Percentiles rank a stretch among this genome's conserved stretches.
Evolutionary conservation across 2,113 vertebrate genomes (phyloP).

Genomic region (Megatriorchis doriae): DNA sequence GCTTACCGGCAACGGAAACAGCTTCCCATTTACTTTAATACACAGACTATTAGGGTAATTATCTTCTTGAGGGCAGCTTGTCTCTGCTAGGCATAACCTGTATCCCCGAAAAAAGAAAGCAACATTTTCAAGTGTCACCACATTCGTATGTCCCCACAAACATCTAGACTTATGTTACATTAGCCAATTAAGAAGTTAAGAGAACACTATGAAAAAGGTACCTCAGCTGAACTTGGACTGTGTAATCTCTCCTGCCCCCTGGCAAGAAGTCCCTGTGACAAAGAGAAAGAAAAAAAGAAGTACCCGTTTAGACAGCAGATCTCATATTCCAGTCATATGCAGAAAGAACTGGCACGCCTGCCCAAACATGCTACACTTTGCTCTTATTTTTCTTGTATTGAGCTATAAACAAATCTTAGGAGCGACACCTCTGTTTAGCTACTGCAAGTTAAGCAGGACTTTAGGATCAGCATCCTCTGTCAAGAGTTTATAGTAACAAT

Average conservation of each 20-base stretch:
- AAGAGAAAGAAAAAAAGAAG: background rate
- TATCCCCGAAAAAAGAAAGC: background rate
- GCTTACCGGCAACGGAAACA: conserved; percentile 93
- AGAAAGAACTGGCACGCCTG: background rate
- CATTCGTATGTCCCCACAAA: background rate
- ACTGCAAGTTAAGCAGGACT: background rate
- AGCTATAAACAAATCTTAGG: background rate
- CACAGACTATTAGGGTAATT: conserved; percentile 94
- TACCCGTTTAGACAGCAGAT: background rate
- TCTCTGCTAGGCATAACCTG: conserved; percentile 96
- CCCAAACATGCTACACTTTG: background rate
- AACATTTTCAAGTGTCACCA: background rate
- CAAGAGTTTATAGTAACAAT: background rate
- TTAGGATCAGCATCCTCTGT: background rate
- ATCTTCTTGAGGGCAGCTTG: conserved; percentile 96
- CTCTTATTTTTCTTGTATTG: background rate
- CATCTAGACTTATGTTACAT: background rate
- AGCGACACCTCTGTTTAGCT: background rate
- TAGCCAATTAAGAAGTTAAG: background rate
- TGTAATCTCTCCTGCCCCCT: conserved; percentile 92
- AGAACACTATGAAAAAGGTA: conserved; percentile 36
- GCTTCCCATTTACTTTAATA: conserved; percentile 97
- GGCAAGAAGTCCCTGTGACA: conserved; percentile 89
- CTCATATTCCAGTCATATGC: background rate
- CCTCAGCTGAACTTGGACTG: conserved; percentile 96